Evolutionary conservation across 2,797 vertebrate species (phyloP).

Genomic region (Mormyrus hasselquistii): DNA sequence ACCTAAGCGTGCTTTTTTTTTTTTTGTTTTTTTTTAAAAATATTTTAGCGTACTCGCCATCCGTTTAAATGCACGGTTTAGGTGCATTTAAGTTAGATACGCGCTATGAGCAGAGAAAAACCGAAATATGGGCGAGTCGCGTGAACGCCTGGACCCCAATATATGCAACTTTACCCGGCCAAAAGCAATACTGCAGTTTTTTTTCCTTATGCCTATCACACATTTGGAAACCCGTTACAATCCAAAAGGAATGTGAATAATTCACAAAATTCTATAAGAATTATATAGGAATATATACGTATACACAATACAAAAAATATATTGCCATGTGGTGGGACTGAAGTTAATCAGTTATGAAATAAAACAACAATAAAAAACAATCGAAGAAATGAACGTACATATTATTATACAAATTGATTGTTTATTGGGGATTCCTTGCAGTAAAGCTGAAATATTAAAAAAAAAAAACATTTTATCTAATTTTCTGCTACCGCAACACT

Average conservation of each 20-base stretch:
- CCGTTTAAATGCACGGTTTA: neutral
- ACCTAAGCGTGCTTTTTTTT: neutral
- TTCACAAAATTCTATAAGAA: neutral
- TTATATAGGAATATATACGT: neutral
- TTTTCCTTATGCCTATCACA: neutral
- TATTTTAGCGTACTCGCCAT: neutral
- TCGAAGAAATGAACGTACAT: neutral
- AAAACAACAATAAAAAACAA: neutral
- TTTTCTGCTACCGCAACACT: neutral
- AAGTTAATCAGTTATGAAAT: neutral
- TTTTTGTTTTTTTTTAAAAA: no score
- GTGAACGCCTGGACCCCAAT: neutral
- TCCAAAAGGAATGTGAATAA: neutral
- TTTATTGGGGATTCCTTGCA: neutral
- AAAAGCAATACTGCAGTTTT: neutral
- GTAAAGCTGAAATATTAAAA: neutral
- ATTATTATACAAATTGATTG: neutral
- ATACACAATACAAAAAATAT: neutral
- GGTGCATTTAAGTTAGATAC: neutral
- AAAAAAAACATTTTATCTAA: neutral
- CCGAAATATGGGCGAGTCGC: neutral
- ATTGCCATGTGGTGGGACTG: neutral
- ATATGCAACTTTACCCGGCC: neutral
- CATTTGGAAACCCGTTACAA: neutral
- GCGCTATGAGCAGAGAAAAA: neutral